phyloP scores from a whole-genome alignment of 2,797 vertebrate species.

The Serranus cabrilla region DNA sequence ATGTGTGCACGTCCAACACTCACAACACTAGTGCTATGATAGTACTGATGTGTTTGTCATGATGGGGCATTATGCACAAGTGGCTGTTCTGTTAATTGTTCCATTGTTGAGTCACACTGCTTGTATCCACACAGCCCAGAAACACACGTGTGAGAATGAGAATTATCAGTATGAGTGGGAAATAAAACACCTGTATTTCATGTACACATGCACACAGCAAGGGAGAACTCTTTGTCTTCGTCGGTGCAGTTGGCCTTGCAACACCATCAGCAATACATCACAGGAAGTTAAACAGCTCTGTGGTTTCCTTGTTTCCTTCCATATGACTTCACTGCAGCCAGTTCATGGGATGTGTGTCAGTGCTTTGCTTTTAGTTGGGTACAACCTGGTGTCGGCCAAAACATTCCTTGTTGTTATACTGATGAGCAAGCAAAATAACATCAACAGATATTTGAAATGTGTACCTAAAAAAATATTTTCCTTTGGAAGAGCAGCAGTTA shows the following conservation, averaged over 20 bases:
- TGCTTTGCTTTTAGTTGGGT: no score
- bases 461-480: no score
- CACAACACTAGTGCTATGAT: neutral
- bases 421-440: no score
- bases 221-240: neutral
- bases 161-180: no score
- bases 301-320: slow-evolving; percentile 1
- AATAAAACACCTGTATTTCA: no score
- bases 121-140: neutral
- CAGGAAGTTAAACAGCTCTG: neutral
- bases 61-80: neutral
- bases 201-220: neutral
- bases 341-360: no score
- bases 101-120: neutral
- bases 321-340: no score
- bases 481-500: no score
- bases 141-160: neutral
- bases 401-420: no score
- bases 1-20: no score
- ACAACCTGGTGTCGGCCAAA: no score
- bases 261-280: neutral
- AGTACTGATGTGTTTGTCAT: neutral
- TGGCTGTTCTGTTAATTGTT: neutral
- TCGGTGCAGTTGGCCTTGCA: neutral
- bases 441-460: no score